These are phyloP conservation scores for Drosophila anomalata DNA, from an alignment of 2,888 invertebrate genomes.

Conservation along the genomic window DNA sequence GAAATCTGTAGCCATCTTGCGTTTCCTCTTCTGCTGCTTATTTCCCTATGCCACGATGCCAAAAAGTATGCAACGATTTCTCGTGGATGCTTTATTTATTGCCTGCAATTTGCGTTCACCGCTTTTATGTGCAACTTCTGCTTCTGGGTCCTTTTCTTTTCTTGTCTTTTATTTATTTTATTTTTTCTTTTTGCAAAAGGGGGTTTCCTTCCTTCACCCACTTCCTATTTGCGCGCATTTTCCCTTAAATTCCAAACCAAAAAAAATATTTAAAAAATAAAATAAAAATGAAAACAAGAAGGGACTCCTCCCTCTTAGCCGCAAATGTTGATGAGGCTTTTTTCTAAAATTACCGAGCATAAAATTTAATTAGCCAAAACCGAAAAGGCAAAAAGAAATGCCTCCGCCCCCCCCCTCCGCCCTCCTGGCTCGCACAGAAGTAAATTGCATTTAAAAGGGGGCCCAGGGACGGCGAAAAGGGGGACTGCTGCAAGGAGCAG, in stretches of 20 bases:
- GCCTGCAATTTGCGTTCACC: conserved; percentile 67
- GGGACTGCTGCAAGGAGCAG: conserved; percentile 50
- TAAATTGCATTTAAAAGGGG: conserved; percentile 68
- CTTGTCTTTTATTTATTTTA: neutral
- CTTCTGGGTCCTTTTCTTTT: conserved; percentile 14
- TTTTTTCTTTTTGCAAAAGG: neutral
- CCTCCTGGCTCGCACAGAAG: conserved; percentile 48
- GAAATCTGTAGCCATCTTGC: neutral
- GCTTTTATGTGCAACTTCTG: conserved; percentile 65
- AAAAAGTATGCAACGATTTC: conserved; percentile 70
- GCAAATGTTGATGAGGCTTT: conserved; percentile 49
- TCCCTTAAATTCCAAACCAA: conserved; percentile 34
- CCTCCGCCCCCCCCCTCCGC: conserved; percentile 8
- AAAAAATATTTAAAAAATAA: conserved; percentile 8
- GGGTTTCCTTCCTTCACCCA: neutral
- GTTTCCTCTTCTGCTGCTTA: conserved; percentile 1
- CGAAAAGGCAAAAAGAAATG: conserved; percentile 56
- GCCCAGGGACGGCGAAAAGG: conserved; percentile 11
- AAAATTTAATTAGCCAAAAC: conserved; percentile 79
- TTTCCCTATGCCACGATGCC: conserved; percentile 34
- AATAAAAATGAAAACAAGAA: too few relatives aligned
- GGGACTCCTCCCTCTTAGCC: conserved; percentile 5
- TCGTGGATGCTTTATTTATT: conserved; percentile 72
- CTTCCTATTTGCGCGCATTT: conserved; percentile 25
- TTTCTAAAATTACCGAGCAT: conserved; percentile 78